Base-by-base conservation (phyloP, 2,797 vertebrate genomes). In the Merluccius polli region DNA sequence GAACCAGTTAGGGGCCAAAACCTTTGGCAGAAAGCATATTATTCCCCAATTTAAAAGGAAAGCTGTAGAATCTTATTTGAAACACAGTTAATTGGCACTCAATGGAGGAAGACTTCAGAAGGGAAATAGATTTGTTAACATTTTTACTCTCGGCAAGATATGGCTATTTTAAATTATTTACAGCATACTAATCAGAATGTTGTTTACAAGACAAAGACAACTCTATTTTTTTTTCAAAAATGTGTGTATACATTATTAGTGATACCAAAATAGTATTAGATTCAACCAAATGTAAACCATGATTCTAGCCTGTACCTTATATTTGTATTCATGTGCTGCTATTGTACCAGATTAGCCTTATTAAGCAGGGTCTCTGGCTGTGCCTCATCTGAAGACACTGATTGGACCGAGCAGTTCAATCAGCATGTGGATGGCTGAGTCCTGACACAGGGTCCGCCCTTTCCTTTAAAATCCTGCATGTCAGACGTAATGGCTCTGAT, bases 321-420 rank as follows among this genome's bases (percentile, higher is more conserved):
- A 65, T 65, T 65, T 65, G 59, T 27, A 65, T 65, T 65, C 59
- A 65, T 65, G 59, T 27, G 59, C 24, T 65, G 59, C 59, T 65
- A 65, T 65, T 65, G 59, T 41, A 63, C 27, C 69, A 73, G 77
- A 76, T 87, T 92, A 89, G 88, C 85, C 77, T 90, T 87, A 65
- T 65, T 65, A 65, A 27, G n/a, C 59, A 65, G 59, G n/a, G 59
- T 65, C 59, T n/a, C 59, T 87, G 87, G 77, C 83, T 31, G 77
- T 48, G 92, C 59, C 27, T 24, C 59, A 27, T 65, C 70, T 67
- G 74, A 76, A 71, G 75, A 91, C 12, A 29, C 70, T 91, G 91
- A 93, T 93, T 90, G 88, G 87, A 85, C 89, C 82, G 95, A 94
- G 92, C 94, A 94, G 91, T 95, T 92, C 85, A 77, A 71, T 87